Evolutionary conservation across 1,140 invertebrate genomes (phyloP), one percentile per base, ranked within the genome.

Genomic region (Drosophila bocqueti): DNA sequence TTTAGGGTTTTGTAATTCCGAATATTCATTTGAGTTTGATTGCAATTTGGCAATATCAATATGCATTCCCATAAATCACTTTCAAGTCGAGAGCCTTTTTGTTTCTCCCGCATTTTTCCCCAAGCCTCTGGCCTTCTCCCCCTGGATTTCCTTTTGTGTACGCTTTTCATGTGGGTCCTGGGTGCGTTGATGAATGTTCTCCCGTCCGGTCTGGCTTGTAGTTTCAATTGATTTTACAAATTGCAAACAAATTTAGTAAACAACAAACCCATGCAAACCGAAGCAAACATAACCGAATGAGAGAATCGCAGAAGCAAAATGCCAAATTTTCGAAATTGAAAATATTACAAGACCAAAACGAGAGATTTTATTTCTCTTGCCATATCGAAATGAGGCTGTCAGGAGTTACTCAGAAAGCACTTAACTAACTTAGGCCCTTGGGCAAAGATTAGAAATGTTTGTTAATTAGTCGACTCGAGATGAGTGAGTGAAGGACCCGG

Each of bases 41-140:
- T 83, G 66, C 83, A 84, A 85, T 85, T 79, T 79, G 83, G 58
- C 75, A 81, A 86, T 69, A 86, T 66, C 69, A 82, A 69, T 86
- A 76, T 82, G 79, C 62, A 72, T 75, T 79, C 76, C 62, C 81
- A 85, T 84, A 84, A 84, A 84, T 84, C 74, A 78, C 68, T 78
- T 66, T 86, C 68, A 75, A 84, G 76, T 82, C 49, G 81, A 83
- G 63, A 83, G 71, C 38, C 76, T 76, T 76, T 87, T 84, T 84
- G 72, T 86, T 86, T 86, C 57, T 43, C 45, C 58, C 55, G 42
- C 15, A 42, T 15, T 42, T 69, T 64, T 58, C 49, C 61, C 10
- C 2, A n/a, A 59, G 40, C 3, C 31, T 24, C 24, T 24, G 24
- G 24, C 24, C 24, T 24, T 24, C 15, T 13, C 21, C 29, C 59